Conservation (phyloP, 2,797 vertebrate species). For the Sciurus vulgaris region DNA sequence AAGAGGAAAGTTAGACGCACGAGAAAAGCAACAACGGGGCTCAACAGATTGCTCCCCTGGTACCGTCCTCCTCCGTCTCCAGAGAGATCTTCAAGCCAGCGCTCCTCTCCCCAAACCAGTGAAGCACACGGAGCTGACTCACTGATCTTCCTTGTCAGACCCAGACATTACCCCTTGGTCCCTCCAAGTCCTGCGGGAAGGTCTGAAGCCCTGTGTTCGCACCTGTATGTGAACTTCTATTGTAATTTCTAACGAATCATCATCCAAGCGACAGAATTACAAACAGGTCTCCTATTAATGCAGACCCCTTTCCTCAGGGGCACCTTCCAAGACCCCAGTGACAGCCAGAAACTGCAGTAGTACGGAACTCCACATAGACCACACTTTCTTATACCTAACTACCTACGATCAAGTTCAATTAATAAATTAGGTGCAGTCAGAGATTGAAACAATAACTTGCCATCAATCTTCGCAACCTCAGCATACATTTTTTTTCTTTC, state of each 20-base stretch:
- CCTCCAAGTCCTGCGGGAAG: not conserved
- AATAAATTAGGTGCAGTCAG: not conserved
- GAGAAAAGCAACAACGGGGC: not conserved
- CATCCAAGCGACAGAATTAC: not conserved
- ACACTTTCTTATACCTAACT: not conserved
- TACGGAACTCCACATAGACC: not conserved
- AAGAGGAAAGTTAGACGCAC: not conserved
- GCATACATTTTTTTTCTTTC: not conserved
- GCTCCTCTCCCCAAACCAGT: not conserved
- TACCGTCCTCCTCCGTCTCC: not conserved
- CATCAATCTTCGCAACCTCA: not conserved
- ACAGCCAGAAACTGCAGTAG: not conserved
- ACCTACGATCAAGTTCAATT: not conserved
- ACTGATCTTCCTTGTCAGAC: not conserved
- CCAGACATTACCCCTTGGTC: not conserved
- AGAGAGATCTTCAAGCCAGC: not conserved
- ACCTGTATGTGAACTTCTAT: not conserved
- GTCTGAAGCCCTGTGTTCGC: not conserved
- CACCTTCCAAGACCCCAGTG: not conserved
- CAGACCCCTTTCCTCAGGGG: not conserved
- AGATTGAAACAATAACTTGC: not conserved
- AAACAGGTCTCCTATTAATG: not conserved
- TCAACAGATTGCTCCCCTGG: not conserved
- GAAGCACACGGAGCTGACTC: not conserved
- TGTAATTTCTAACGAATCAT: not conserved